phyloP scores from a whole-genome alignment of 2,113 vertebrate species.

The Polypterus senegalus region DNA sequence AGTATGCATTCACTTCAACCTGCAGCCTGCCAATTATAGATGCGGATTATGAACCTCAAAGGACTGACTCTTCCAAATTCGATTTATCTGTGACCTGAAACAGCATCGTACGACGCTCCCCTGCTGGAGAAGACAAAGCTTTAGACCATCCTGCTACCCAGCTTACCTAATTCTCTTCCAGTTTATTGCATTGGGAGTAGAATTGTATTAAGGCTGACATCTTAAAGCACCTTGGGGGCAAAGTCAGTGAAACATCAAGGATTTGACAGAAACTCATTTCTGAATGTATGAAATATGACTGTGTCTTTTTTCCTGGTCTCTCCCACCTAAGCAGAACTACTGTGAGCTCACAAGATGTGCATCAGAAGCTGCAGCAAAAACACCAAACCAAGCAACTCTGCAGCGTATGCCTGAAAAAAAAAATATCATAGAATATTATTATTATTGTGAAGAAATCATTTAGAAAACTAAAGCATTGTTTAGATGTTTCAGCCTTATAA shows the following conservation, averaged over 20 bases:
- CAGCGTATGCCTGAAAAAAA: no score
- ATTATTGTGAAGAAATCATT: no score
- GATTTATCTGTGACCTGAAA: background rate
- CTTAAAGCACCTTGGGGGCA: slow-evolving; percentile 16
- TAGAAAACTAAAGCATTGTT: no score
- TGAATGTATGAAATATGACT: slow-evolving; percentile 16
- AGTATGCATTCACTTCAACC: background rate
- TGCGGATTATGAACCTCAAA: slow-evolving; percentile 19
- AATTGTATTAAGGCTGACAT: slow-evolving; percentile 23
- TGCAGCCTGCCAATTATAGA: slow-evolving; percentile 14
- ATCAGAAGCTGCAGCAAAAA: no score
- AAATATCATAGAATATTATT: no score
- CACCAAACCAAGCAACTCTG: no score
- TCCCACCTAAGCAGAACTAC: no score
- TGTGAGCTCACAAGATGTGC: no score
- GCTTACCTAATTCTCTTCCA: background rate
- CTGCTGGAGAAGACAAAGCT: background rate
- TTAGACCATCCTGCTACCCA: slow-evolving; percentile 6
- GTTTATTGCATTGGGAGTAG: slow-evolving; percentile 8
- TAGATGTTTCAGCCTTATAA: no score
- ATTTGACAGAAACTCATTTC: slow-evolving; percentile 18
- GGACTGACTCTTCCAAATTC: slow-evolving; percentile 12
- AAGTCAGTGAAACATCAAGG: slow-evolving; percentile 25
- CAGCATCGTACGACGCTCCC: background rate
- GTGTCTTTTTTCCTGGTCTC: slow-evolving; percentile 9